These are phyloP conservation scores for Caenorhabditis zanzibari DNA, from an alignment of 2,888 invertebrate species.

Conservation along the genomic window DNA sequence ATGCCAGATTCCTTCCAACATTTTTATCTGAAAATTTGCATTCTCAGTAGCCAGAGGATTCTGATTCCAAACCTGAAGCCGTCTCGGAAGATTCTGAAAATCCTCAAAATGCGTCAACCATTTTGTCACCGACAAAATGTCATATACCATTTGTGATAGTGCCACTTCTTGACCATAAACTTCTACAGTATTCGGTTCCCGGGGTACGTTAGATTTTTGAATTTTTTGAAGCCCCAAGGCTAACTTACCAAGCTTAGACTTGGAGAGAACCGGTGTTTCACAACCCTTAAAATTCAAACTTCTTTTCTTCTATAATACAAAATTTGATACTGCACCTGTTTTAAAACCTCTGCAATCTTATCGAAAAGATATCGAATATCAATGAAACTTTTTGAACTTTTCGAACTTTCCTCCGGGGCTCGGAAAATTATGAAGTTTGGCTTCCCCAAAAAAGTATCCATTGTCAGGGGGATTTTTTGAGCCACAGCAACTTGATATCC, in stretches of 20 bases:
- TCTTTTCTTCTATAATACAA: not conserved
- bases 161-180: not conserved
- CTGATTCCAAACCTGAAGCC: not conserved
- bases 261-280: not conserved
- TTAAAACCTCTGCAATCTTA: not conserved
- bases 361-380: constrained; percentile 21
- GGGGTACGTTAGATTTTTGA: not conserved
- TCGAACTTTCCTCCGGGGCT: not conserved
- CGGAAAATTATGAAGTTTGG: constrained; percentile 19
- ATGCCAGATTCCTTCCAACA: constrained; percentile 33
- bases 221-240: not conserved
- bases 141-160: not conserved
- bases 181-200: not conserved
- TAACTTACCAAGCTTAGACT: not conserved
- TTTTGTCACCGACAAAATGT: constrained; percentile 29
- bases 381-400: constrained; percentile 4
- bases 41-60: constrained; percentile 11
- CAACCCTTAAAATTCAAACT: not conserved
- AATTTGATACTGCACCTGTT: not conserved
- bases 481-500: too few species aligned
- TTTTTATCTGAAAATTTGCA: constrained; percentile 28
- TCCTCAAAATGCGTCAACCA: constrained; percentile 27
- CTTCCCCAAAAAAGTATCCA: constrained; percentile 1
- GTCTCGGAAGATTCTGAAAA: constrained; percentile 30
- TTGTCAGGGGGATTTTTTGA: not conserved